Conservation (phyloP, 2,888 invertebrate species). For the Sinodicranocentrus sp. region DNA sequence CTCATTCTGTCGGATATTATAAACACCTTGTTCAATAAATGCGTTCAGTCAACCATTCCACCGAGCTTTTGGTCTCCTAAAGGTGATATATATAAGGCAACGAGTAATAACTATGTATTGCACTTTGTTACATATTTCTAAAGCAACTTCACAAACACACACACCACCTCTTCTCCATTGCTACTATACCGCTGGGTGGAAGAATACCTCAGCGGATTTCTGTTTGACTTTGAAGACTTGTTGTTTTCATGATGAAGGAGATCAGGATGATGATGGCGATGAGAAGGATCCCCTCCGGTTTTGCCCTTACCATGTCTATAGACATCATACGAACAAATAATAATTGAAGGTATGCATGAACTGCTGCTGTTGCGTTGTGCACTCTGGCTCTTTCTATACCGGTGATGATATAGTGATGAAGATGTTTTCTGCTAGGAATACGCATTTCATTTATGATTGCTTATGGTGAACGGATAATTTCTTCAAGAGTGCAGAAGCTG, state of each 20-base stretch:
- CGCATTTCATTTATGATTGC: constrained; percentile 55
- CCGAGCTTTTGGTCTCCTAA: neutral
- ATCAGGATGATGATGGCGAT: constrained; percentile 52
- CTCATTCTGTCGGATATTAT: constrained; percentile 56
- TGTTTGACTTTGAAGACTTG: constrained; percentile 65
- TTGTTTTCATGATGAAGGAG: constrained; percentile 51
- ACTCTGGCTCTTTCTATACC: neutral
- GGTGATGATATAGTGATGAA: constrained; percentile 40
- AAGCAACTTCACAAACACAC: neutral
- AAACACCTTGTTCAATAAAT: constrained; percentile 65
- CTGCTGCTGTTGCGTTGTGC: constrained; percentile 15
- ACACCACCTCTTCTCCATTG: constrained; percentile 22
- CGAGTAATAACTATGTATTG: neutral
- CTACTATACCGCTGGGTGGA: constrained; percentile 38
- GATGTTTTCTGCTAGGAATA: constrained; percentile 43
- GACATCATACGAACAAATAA: constrained; percentile 59
- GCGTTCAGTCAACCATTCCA: constrained; percentile 55
- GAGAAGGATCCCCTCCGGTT: constrained; percentile 67
- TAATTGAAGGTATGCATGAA: constrained; percentile 64
- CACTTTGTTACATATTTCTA: neutral
- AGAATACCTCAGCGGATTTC: constrained; percentile 60
- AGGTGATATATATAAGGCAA: neutral
- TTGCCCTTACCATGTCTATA: constrained; percentile 67
- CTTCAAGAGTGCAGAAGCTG: constrained; percentile 66
- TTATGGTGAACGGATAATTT: constrained; percentile 61